Conservation (phyloP, 2,113 vertebrate species). For the Nesogale talazaci region DNA sequence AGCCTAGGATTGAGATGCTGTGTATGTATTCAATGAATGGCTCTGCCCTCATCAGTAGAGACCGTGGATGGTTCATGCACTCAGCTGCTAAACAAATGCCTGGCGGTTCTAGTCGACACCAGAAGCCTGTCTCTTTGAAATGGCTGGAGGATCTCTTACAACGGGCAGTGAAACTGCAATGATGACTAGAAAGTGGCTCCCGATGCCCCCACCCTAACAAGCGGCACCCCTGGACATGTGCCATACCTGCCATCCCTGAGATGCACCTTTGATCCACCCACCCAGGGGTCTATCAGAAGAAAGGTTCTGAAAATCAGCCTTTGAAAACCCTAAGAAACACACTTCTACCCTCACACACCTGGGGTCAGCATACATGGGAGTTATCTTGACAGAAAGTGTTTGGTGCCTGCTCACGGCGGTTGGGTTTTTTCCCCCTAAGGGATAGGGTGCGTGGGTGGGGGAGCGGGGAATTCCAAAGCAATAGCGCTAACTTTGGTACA, state of each 20-base stretch:
- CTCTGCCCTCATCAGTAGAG: not conserved
- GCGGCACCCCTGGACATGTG: too few species aligned
- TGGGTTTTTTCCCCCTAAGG: not conserved
- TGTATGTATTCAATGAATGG: not conserved
- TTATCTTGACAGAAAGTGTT: not conserved
- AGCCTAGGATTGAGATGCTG: not conserved
- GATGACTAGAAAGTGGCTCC: not conserved
- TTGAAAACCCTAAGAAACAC: not conserved
- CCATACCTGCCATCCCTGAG: too few species aligned
- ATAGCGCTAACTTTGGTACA: slow-evolving; percentile 14
- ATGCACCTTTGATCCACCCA: not conserved
- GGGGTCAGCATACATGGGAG: not conserved
- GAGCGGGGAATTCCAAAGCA: not conserved
- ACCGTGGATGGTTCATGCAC: not conserved
- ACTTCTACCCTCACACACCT: not conserved
- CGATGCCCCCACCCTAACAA: too few species aligned
- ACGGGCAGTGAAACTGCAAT: not conserved
- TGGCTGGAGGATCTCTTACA: not conserved
- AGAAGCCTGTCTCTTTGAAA: not conserved
- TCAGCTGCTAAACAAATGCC: not conserved
- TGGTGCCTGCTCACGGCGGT: too few species aligned
- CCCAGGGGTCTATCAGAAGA: not conserved
- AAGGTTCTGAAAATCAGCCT: not conserved
- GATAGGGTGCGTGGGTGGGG: not conserved
- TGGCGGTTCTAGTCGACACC: not conserved